Evolutionary conservation across 53 echinoderm and acorn worm species (phyloP).

Genomic region (Paelopatides confundens): DNA sequence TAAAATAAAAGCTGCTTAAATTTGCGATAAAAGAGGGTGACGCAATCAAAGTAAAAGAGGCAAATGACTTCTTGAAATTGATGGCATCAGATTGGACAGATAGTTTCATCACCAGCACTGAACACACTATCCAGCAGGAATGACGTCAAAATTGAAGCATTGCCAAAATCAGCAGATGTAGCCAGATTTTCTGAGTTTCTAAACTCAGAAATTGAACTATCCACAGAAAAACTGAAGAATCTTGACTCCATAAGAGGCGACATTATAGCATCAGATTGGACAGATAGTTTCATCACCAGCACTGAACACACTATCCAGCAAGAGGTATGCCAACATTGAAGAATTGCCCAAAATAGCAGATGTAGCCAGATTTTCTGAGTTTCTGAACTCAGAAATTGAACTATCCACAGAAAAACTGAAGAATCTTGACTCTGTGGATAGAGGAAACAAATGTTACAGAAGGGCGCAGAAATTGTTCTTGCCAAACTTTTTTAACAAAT

Average conservation of each 20-base stretch:
- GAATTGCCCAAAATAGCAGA: background rate
- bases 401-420: background rate
- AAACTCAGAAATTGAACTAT: background rate
- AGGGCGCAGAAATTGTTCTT: background rate
- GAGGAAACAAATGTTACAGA: background rate
- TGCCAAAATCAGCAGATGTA: background rate
- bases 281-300: slow-evolving; percentile 40
- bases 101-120: slow-evolving; percentile 37
- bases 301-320: background rate
- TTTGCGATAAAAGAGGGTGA: slow-evolving; percentile 21
- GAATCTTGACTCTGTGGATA: background rate
- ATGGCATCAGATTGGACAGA: slow-evolving; percentile 21
- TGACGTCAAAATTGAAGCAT: background rate
- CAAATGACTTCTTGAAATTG: slow-evolving; percentile 13
- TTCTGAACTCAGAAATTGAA: background rate
- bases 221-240: background rate
- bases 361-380: background rate
- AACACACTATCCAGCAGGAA: background rate
- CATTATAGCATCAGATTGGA: too few relatives aligned
- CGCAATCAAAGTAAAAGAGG: slow-evolving; percentile 1
- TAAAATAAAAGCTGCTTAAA: slow-evolving; percentile 18
- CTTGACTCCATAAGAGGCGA: too few relatives aligned
- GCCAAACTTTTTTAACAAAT: background rate
- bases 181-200: background rate
- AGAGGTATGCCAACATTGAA: background rate